A percentile compares a stretch with the other conserved stretches of the same genome.
Conservation (phyloP, 2,113 vertebrate genomes). For the Perccottus glenii region DNA sequence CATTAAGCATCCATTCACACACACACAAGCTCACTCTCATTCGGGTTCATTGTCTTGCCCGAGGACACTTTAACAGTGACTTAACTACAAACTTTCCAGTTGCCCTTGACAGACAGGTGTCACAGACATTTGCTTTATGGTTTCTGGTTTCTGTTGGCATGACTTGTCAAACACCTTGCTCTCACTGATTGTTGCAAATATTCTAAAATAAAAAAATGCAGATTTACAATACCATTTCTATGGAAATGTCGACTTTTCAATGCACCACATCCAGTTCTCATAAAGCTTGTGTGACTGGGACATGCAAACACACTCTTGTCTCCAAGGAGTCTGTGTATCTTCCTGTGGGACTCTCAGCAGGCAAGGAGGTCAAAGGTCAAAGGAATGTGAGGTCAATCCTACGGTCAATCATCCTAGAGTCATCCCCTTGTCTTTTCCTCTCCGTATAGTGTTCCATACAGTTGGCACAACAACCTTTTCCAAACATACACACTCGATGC, state of each 20-base stretch:
- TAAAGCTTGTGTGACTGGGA: background rate
- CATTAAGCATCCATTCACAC: no score
- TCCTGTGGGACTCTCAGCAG: slow-evolving; percentile 52
- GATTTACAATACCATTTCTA: no score
- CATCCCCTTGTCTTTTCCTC: background rate
- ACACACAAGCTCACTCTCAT: no score
- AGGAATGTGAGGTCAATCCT: slow-evolving; percentile 18
- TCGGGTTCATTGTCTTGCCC: no score
- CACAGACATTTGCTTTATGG: no score
- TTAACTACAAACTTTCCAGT: no score
- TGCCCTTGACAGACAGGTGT: no score
- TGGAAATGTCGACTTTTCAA: background rate
- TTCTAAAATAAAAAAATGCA: no score
- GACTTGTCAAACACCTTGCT: no score
- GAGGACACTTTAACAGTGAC: no score
- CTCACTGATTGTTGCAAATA: no score
- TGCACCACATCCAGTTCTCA: background rate
- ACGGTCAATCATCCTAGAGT: background rate
- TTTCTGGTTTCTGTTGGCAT: no score
- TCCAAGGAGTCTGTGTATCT: slow-evolving; percentile 19
- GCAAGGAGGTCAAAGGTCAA: slow-evolving; percentile 41
- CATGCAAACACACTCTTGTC: slow-evolving; percentile 7
- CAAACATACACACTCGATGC: slow-evolving; percentile 13
- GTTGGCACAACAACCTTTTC: slow-evolving; percentile 7
- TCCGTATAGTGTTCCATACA: background rate